Conservation (phyloP, 1,140 invertebrate species). For the Anastrepha ludens region DNA sequence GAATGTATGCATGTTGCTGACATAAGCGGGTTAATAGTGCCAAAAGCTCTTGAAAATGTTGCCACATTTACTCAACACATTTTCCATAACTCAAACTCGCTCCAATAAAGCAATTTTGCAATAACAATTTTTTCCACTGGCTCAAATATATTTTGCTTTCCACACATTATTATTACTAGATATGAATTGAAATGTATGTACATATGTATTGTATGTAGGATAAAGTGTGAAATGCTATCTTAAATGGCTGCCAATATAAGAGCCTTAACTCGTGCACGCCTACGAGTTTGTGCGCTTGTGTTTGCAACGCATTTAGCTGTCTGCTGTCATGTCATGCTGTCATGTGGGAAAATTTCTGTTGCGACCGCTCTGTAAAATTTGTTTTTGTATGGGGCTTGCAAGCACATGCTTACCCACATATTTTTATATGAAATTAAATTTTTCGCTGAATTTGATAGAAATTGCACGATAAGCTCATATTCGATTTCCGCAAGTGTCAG, state of each 20-base stretch:
- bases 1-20: background rate
- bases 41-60: conserved; percentile 29
- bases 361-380: background rate
- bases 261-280: background rate
- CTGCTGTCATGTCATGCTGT: conserved; percentile 33
- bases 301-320: conserved; percentile 15
- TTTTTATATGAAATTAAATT: conserved; percentile 26
- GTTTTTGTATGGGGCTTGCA: background rate
- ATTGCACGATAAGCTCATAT: conserved; percentile 49
- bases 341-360: background rate
- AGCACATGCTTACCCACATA: background rate
- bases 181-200: background rate
- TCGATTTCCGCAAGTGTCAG: conserved; percentile 45
- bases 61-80: background rate
- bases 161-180: background rate
- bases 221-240: conserved; percentile 21
- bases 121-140: conserved; percentile 7
- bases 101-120: background rate
- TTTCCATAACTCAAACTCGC: too few relatives aligned
- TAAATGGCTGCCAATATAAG: conserved; percentile 22
- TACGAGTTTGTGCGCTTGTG: background rate
- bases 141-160: conserved; percentile 16
- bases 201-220: background rate
- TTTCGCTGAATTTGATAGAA: conserved; percentile 53
- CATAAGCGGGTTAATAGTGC: conserved; percentile 51